Evolutionary conservation across 1,140 invertebrate species (phyloP), one percentile per base, ranked within the genome.

Genomic region (Acromyrmex echinatior): DNA sequence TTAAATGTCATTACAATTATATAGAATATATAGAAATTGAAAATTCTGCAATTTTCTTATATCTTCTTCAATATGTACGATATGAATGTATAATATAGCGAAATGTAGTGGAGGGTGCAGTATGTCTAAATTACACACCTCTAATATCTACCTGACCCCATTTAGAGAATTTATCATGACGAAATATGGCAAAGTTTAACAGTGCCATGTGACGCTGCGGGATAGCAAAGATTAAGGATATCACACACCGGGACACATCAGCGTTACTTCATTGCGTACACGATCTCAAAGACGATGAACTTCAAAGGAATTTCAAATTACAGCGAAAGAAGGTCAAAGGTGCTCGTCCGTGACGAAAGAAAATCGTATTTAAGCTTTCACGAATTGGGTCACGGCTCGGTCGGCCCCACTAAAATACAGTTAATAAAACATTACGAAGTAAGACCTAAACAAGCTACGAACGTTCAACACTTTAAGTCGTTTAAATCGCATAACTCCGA

Each of bases 301-400:
- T 25, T 51, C 39, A 84, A 74, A 84, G 80, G 56, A 84, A 84
- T 84, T 76, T 62, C 7, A 84, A 84, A 84, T 84, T 84, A 84
- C 74, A 84, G 28, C 25, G 80, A 49, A 74, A 76, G 70, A 84
- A 84, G 70, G 56, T 76, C 56, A 63, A n/a, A 28, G 39, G 60
- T 10, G 68, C 39, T 62, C 25, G 51, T 12, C 39, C 14, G 14
- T 35, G 56, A 31, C 25, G 70, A 18, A 56, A 62, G 31, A 45
- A 45, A 74, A 76, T 76, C 56, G 16, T 63, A 84, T 84, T 84
- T 84, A 76, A 84, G 56, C 56, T 51, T 21, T 1, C 28, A 45
- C 39, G 80, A 84, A 76, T 84, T 84, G 45, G 58, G 80, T 74
- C 80, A 28, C 80, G 18, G 53, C 10, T 73, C 35, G 66, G 21